Conservation (phyloP, 2,888 invertebrate genomes). For the Lamproptera curius region DNA sequence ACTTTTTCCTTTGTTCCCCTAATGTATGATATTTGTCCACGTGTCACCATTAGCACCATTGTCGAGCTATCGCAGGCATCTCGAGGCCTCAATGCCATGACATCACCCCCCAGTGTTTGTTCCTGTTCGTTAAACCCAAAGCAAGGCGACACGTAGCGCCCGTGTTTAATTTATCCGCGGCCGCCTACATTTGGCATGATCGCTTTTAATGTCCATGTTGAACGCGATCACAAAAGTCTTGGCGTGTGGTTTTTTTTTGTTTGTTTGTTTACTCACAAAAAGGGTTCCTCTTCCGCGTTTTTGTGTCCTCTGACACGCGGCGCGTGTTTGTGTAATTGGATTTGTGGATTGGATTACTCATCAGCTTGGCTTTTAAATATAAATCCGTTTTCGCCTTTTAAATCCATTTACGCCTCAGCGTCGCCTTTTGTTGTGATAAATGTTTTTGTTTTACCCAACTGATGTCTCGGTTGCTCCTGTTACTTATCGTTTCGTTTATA, state of each 20-base stretch:
- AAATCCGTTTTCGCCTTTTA: constrained; percentile 6
- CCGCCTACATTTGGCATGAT: constrained; percentile 19
- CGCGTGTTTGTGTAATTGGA: constrained; percentile 18
- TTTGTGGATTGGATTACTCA: constrained; percentile 12
- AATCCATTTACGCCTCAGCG: background rate
- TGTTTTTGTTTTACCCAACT: background rate
- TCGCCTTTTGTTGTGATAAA: background rate
- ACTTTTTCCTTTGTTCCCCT: background rate
- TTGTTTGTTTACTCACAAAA: background rate
- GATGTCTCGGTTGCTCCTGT: background rate
- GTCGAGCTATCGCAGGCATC: constrained; percentile 17
- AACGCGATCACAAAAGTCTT: constrained; percentile 19
- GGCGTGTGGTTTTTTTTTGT: constrained; percentile 8
- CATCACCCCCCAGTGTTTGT: constrained; percentile 19
- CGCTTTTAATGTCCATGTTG: constrained; percentile 21
- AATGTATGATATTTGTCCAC: background rate
- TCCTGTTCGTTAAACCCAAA: constrained; percentile 19
- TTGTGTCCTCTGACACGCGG: constrained; percentile 14
- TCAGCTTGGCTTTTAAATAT: constrained; percentile 9
- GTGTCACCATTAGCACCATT: constrained; percentile 15
- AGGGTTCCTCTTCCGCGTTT: constrained; percentile 18
- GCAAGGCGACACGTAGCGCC: constrained; percentile 15
- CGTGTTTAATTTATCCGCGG: constrained; percentile 17
- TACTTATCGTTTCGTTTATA: background rate
- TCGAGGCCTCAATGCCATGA: constrained; percentile 10